phyloP scores from a whole-genome alignment of 2,113 vertebrate genomes.

The Poeciliopsis prolifica region DNA sequence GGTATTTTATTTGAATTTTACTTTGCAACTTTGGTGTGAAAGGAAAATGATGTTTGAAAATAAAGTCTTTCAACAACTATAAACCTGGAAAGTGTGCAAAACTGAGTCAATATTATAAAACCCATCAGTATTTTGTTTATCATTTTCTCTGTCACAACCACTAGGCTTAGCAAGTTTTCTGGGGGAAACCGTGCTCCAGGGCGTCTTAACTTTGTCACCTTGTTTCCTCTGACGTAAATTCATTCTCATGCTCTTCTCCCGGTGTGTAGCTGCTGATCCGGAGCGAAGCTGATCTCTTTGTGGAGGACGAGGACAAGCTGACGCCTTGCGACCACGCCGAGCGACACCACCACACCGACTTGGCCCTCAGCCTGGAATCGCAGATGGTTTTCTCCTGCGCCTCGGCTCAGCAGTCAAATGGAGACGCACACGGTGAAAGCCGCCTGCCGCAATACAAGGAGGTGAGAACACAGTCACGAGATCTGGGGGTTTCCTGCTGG shows the following conservation, averaged over 20 bases:
- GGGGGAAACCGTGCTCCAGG: too few species aligned
- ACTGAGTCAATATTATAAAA: background rate
- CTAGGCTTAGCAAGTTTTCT: too few species aligned
- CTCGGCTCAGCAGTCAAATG: slow-evolving; percentile 61
- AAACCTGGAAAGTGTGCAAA: too few species aligned
- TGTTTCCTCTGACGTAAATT: background rate
- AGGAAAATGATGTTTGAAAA: too few species aligned
- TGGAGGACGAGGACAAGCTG: slow-evolving; percentile 75
- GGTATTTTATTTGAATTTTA: too few species aligned
- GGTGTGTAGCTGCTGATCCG: slow-evolving; percentile 69
- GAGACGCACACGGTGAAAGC: slow-evolving; percentile 59
- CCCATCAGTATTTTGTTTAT: background rate
- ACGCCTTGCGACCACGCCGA: slow-evolving; percentile 77
- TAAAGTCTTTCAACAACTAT: too few species aligned
- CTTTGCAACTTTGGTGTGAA: too few species aligned
- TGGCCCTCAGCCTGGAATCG: slow-evolving; percentile 78
- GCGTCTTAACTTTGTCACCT: background rate
- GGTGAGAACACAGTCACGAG: slow-evolving; percentile 50
- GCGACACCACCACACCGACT: slow-evolving; percentile 76
- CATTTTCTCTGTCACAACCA: background rate
- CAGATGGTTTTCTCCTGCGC: slow-evolving; percentile 79
- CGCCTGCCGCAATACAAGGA: slow-evolving; percentile 72
- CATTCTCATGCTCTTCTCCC: background rate
- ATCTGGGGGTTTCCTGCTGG: slow-evolving; percentile 44
- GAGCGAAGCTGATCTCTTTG: slow-evolving; percentile 75